These are phyloP conservation scores for Masticophis lateralis DNA, from an alignment of 2,797 vertebrate genomes.

Conservation along the genomic window DNA sequence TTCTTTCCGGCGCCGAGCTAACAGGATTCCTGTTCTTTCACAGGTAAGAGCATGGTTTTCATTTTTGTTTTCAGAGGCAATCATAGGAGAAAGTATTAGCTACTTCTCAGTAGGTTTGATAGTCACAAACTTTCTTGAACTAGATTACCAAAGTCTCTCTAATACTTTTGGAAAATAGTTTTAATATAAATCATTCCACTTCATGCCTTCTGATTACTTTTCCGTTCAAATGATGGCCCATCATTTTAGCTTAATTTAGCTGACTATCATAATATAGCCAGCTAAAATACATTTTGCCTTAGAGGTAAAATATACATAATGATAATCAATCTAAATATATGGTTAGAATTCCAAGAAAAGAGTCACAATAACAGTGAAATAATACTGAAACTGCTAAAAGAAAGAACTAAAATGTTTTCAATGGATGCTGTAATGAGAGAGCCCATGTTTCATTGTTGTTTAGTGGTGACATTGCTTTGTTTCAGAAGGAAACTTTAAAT, in stretches of 20 bases:
- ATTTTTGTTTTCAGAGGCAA: neutral
- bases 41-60: slow-evolving; percentile 18
- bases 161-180: slow-evolving; percentile 10
- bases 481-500: neutral
- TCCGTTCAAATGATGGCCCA: neutral
- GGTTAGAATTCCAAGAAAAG: slow-evolving; percentile 30
- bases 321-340: slow-evolving; percentile 50
- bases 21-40: neutral
- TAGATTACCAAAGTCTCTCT: neutral
- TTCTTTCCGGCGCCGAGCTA: too few species aligned
- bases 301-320: slow-evolving; percentile 11
- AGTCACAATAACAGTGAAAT: slow-evolving; percentile 20
- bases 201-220: slow-evolving; percentile 1
- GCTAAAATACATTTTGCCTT: slow-evolving; percentile 19
- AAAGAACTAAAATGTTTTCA: slow-evolving; percentile 1
- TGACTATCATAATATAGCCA: slow-evolving; percentile 28
- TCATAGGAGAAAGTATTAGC: neutral
- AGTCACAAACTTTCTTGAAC: slow-evolving; percentile 30
- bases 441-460: neutral
- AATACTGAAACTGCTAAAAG: neutral
- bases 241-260: slow-evolving; percentile 19
- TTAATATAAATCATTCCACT: slow-evolving; percentile 14
- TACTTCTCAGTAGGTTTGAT: neutral
- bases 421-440: neutral
- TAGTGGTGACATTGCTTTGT: neutral